phyloP scores from a whole-genome alignment of 2,797 vertebrate species.

The Danio kyathit region DNA sequence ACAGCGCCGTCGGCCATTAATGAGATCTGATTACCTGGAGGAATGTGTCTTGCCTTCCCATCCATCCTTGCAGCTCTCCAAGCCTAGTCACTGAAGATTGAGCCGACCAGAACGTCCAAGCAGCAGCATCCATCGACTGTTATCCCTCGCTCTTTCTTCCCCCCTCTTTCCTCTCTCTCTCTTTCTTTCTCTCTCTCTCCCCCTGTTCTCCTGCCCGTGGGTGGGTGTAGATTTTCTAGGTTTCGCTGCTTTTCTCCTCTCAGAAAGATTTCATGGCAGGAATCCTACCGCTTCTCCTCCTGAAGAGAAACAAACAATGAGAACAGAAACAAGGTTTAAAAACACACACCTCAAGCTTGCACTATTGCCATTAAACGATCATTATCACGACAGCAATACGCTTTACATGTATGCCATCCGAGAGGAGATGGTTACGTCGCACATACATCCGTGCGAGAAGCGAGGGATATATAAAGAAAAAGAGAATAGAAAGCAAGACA shows the following conservation, averaged over 20 bases:
- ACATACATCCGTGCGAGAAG: slow-evolving; percentile 51
- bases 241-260: slow-evolving; percentile 69
- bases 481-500: slow-evolving; percentile 65
- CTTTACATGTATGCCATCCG: background rate
- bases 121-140: slow-evolving; percentile 81
- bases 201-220: slow-evolving; percentile 57
- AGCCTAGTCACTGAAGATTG: slow-evolving; percentile 72
- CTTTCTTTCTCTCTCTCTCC: slow-evolving; percentile 37
- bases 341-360: background rate
- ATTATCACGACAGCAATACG: slow-evolving; percentile 8
- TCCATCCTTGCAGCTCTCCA: slow-evolving; percentile 76
- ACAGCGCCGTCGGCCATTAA: slow-evolving; percentile 33
- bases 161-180: slow-evolving; percentile 40
- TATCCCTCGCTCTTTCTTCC: slow-evolving; percentile 65
- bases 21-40: slow-evolving; percentile 75
- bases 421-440: slow-evolving; percentile 23
- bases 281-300: slow-evolving; percentile 66
- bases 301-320: slow-evolving; percentile 47
- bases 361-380: slow-evolving; percentile 2
- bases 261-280: slow-evolving; percentile 73
- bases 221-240: slow-evolving; percentile 63
- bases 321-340: slow-evolving; percentile 19
- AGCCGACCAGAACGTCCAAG: slow-evolving; percentile 74
- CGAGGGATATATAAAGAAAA: slow-evolving; percentile 49
- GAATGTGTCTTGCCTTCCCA: slow-evolving; percentile 80